Conservation (phyloP, 1,140 invertebrate species). For the Apocrypta bakeri region DNA sequence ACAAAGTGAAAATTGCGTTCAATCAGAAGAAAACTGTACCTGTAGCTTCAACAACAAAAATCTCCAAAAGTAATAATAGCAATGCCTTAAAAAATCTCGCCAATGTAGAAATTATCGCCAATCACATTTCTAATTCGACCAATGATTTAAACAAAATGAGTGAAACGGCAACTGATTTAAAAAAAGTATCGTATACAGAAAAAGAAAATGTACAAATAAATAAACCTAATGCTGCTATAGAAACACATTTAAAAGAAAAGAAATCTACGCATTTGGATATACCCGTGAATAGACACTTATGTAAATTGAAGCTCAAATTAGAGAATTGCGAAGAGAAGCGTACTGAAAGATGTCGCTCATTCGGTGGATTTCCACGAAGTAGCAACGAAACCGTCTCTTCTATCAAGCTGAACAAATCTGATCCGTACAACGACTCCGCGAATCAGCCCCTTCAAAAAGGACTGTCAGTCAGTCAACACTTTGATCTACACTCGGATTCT, state of each 20-base stretch:
- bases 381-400: neutral
- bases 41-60: neutral
- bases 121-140: slow-evolving; percentile 17
- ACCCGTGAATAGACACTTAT: neutral
- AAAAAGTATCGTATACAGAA: neutral
- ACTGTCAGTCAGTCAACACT: slow-evolving; percentile 40
- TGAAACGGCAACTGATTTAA: neutral
- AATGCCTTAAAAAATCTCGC: neutral
- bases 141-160: neutral
- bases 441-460: slow-evolving; percentile 39
- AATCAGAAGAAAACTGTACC: neutral
- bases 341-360: slow-evolving; percentile 39
- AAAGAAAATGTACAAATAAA: neutral
- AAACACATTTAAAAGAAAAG: neutral
- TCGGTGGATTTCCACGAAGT: slow-evolving; percentile 35
- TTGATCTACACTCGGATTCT: slow-evolving; percentile 49
- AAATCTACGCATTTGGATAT: neutral
- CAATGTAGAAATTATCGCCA: neutral
- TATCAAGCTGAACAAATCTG: slow-evolving; percentile 42
- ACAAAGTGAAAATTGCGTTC: neutral
- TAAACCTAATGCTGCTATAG: neutral
- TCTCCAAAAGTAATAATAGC: slow-evolving; percentile 1
- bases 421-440: slow-evolving; percentile 25
- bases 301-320: slow-evolving; percentile 43
- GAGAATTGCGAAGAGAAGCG: slow-evolving; percentile 30